Percentiles rank a stretch among this genome's conserved stretches.
Evolutionary conservation across 2,797 vertebrate species (phyloP).

Genomic region (Arrhamphus sclerolepis): DNA sequence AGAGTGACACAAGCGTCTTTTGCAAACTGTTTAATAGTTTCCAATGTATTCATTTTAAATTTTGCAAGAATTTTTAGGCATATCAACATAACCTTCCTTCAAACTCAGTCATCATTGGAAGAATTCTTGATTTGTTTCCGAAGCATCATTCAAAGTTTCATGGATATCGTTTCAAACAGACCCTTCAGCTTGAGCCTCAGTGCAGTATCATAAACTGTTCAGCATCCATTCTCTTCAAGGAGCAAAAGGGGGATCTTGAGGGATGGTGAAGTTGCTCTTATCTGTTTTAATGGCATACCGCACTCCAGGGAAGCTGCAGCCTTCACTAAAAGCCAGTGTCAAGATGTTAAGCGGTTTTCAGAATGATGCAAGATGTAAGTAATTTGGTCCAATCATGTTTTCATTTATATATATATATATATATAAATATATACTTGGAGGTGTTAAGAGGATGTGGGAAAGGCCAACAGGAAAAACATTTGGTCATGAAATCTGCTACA

Average conservation of each 20-base stretch:
- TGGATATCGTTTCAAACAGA: neutral
- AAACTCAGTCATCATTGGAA: neutral
- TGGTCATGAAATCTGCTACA: conserved; percentile 40
- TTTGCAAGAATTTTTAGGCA: neutral
- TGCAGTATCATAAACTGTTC: neutral
- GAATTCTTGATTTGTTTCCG: neutral
- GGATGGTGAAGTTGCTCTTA: conserved; percentile 23
- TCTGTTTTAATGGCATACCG: conserved; percentile 34
- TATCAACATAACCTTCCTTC: neutral
- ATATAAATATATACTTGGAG: conserved; percentile 58
- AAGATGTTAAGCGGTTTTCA: conserved; percentile 56
- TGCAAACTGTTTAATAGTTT: conserved; percentile 22
- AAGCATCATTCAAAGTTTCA: neutral
- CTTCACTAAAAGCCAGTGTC: conserved; percentile 62
- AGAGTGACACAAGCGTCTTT: neutral
- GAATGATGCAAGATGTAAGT: conserved; percentile 74
- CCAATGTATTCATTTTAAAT: conserved; percentile 10
- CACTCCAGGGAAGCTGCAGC: conserved; percentile 53
- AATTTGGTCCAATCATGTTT: conserved; percentile 53
- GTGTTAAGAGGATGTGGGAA: conserved; percentile 66
- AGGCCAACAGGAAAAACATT: conserved; percentile 58
- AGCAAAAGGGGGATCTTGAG: conserved; percentile 27
- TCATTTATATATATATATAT: conserved; percentile 23
- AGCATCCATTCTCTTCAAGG: conserved; percentile 23
- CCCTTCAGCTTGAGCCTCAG: neutral